A percentile compares a stretch with the other conserved stretches of the same genome.
phyloP scores from a whole-genome alignment of 1,140 invertebrate genomes.

The Rhopalosiphum maidis region DNA sequence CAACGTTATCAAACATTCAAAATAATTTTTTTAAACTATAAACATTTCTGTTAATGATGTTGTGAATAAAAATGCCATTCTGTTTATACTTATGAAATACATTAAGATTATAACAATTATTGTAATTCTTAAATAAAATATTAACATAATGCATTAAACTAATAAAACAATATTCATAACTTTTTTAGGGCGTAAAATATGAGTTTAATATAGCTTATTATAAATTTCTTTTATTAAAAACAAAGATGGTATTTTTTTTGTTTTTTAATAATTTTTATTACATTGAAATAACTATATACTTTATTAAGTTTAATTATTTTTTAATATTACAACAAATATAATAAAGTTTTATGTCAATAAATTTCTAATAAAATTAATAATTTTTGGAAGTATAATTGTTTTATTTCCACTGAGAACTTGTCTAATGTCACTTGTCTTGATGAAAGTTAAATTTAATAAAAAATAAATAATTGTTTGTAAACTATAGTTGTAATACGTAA shows the following conservation, averaged over 20 bases:
- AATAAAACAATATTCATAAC: not conserved
- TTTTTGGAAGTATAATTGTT: too few relatives aligned
- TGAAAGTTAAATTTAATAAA: too few relatives aligned
- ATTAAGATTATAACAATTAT: not conserved
- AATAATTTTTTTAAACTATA: not conserved
- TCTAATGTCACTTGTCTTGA: too few relatives aligned
- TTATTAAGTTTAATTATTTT: too few relatives aligned
- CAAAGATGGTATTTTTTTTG: too few relatives aligned
- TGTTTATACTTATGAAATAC: not conserved
- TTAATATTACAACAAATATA: not conserved
- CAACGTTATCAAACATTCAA: not conserved
- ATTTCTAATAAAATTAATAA: too few relatives aligned
- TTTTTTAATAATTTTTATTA: too few relatives aligned
- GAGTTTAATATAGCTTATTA: not conserved
- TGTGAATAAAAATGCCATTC: not conserved
- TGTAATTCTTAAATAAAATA: not conserved
- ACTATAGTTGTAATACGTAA: too few relatives aligned
- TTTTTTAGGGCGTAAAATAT: not conserved
- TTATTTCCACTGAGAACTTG: too few relatives aligned
- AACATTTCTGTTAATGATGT: not conserved
- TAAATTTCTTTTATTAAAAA: too few relatives aligned
- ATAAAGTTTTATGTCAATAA: not conserved
- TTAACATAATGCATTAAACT: not conserved
- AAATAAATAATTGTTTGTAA: too few relatives aligned
- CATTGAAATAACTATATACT: too few relatives aligned